A percentile compares a stretch with the other conserved stretches of the same genome.
Evolutionary conservation across 30 jellyfish, hydroid and myxozoan genomes (phyloP).

Genomic region (Aurelia aurita complex sp. Pacific): DNA sequence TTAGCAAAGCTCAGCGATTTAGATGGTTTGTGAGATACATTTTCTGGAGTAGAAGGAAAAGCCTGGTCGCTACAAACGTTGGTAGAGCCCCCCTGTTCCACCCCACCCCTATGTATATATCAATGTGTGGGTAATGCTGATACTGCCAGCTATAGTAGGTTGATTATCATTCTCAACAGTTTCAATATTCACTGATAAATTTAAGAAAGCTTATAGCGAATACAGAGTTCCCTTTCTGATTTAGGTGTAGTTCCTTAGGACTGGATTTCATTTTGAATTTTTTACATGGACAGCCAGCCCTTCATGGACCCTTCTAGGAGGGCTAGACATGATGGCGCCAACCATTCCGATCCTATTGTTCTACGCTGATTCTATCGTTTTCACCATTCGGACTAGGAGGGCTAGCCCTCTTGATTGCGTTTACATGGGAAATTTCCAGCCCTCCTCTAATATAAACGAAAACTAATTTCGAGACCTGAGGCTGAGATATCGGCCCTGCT

Average conservation of each 20-base stretch:
- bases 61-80: slow-evolving; percentile 5
- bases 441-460: not conserved
- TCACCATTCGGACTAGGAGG: too few species aligned
- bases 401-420: too few species aligned
- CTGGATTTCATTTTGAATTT: not conserved
- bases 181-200: too few species aligned
- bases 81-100: slow-evolving; percentile 28
- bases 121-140: not conserved
- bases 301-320: not conserved
- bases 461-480: not conserved
- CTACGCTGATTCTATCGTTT: too few species aligned
- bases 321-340: too few species aligned
- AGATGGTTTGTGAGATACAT: not conserved
- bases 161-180: too few species aligned
- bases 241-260: not conserved
- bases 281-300: not conserved
- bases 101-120: not conserved
- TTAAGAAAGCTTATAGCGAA: too few species aligned
- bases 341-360: too few species aligned
- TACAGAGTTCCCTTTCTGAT: too few species aligned
- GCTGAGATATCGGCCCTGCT: not conserved
- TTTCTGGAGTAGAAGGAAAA: slow-evolving; percentile 28
- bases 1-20: not conserved
- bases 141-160: not conserved
- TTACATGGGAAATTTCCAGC: too few species aligned